Evolutionary conservation across 2,113 vertebrate species (phyloP).

Genomic region (Bubalus kerabau): DNA sequence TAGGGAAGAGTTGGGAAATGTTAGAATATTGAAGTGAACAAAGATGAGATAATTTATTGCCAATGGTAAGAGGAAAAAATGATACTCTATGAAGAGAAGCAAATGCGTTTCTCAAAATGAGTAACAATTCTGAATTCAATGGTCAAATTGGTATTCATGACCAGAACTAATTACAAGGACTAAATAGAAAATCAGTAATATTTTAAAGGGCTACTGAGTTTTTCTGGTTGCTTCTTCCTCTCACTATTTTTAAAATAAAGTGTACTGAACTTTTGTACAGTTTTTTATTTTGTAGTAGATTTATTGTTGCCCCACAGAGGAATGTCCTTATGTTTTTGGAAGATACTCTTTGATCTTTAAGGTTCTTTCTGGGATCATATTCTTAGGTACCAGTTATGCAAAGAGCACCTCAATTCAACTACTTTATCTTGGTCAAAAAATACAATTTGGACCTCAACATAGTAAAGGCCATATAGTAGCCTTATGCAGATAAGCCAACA

Average conservation of each 20-base stretch:
- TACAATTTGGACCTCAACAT: background rate
- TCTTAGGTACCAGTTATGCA: background rate
- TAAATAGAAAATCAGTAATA: conserved; percentile 18
- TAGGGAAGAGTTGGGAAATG: background rate
- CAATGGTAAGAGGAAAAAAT: background rate
- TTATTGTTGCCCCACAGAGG: background rate
- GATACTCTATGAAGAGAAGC: background rate
- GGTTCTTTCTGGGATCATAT: background rate
- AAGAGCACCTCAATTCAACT: background rate
- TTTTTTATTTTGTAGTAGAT: background rate
- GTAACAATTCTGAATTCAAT: background rate
- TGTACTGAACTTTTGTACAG: background rate
- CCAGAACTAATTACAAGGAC: background rate
- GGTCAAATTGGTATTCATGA: background rate
- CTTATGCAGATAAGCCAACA: background rate
- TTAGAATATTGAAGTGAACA: background rate
- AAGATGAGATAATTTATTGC: background rate
- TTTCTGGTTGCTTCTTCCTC: background rate
- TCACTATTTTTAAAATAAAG: background rate
- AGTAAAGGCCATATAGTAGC: background rate
- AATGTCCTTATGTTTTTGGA: background rate
- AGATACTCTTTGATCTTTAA: background rate
- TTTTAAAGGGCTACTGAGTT: background rate
- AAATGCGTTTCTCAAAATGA: background rate
- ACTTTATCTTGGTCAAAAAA: background rate